Evolutionary conservation across 2,113 vertebrate species (phyloP).

Genomic region (Jaculus jaculus): DNA sequence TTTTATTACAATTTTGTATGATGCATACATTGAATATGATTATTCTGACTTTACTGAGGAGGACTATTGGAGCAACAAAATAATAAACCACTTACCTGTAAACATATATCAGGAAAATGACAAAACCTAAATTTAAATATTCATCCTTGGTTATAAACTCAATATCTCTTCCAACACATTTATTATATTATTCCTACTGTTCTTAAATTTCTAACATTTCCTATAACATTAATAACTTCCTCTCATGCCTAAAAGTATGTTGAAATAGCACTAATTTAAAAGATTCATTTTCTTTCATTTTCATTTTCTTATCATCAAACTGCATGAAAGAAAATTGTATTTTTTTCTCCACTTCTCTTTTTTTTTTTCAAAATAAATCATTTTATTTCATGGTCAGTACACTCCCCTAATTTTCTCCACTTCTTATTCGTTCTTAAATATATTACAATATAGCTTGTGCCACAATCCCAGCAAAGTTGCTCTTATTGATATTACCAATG

Average conservation of each 20-base stretch:
- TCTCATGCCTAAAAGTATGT: neutral
- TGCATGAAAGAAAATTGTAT: conserved; percentile 1
- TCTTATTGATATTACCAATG: neutral
- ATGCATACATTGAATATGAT: neutral
- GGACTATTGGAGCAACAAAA: neutral
- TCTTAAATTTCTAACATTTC: neutral
- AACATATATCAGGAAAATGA: neutral
- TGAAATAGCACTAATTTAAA: neutral
- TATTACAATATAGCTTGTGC: neutral
- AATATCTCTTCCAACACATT: neutral
- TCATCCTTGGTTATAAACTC: neutral
- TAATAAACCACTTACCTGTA: neutral
- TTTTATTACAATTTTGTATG: neutral
- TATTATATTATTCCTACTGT: neutral
- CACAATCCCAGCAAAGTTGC: neutral
- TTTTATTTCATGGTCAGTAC: no score
- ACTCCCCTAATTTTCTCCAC: no score
- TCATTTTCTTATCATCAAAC: neutral
- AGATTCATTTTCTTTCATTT: neutral
- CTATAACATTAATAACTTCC: neutral
- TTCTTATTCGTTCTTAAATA: neutral
- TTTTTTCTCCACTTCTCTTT: neutral
- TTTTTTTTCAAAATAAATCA: no score
- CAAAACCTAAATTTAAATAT: neutral
- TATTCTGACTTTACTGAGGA: neutral